These are phyloP conservation scores for Sycobia sp. DNA, from an alignment of 1,140 invertebrate species.

Conservation along the genomic window DNA sequence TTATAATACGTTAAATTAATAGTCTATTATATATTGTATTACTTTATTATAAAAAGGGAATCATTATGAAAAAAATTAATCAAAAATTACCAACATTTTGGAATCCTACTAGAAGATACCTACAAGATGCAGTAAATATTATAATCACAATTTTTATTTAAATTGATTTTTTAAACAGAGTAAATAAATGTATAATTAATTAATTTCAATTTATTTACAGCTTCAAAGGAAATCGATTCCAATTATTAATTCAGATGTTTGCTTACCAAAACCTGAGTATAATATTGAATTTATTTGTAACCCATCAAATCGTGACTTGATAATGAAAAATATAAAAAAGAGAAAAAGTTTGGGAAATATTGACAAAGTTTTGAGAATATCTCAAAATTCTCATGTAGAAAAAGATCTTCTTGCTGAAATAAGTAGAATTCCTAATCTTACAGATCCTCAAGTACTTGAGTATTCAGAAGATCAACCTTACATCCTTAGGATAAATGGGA, in stretches of 20 bases:
- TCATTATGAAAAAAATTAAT: background rate
- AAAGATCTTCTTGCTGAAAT: conserved; percentile 66
- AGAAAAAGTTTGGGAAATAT: conserved; percentile 76
- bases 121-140: conserved; percentile 16
- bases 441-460: conserved; percentile 68
- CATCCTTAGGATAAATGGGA: conserved; percentile 65
- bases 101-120: conserved; percentile 14
- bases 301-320: conserved; percentile 64
- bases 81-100: background rate
- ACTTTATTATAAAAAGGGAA: no score
- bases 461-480: conserved; percentile 65
- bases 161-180: conserved; percentile 1
- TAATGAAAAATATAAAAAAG: conserved; percentile 68
- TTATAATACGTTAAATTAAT: no score
- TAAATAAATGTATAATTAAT: conserved; percentile 2
- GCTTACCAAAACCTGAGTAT: conserved; percentile 61
- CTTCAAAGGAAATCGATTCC: conserved; percentile 25
- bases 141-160: background rate
- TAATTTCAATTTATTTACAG: conserved; percentile 19
- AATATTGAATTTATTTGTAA: conserved; percentile 70
- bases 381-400: conserved; percentile 52
- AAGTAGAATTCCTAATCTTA: conserved; percentile 75
- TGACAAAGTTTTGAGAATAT: conserved; percentile 65
- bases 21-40: no score
- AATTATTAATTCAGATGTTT: conserved; percentile 13